These are phyloP conservation scores for Parotocinclus haroldoi DNA, from an alignment of 2,797 vertebrate genomes.

Conservation along the genomic window DNA sequence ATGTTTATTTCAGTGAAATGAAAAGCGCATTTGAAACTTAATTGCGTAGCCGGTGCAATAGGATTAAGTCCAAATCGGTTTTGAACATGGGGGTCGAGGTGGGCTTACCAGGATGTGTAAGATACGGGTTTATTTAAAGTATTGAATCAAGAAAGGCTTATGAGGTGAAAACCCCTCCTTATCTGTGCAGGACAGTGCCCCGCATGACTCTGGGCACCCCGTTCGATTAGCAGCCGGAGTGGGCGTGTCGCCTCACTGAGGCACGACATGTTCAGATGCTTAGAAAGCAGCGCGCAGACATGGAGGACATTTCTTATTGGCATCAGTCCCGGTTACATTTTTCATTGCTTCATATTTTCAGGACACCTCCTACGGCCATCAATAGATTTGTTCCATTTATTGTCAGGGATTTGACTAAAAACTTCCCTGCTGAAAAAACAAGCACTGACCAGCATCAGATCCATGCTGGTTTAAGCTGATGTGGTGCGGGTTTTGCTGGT, in stretches of 20 bases:
- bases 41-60: conserved; percentile 15
- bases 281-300: conserved; percentile 47
- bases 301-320: conserved; percentile 16
- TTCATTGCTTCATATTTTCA: no score
- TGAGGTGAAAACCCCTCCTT: conserved; percentile 10
- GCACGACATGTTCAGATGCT: conserved; percentile 57
- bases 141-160: not conserved
- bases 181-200: conserved; percentile 31
- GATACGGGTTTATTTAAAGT: not conserved
- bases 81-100: conserved; percentile 7
- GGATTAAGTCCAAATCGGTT: conserved; percentile 30
- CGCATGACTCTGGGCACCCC: conserved; percentile 41
- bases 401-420: no score
- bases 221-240: conserved; percentile 57
- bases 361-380: no score
- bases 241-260: conserved; percentile 53
- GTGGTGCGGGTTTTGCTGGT: no score
- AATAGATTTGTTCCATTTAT: no score
- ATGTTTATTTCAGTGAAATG: not conserved
- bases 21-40: conserved; percentile 44
- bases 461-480: no score
- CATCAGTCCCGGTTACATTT: not conserved
- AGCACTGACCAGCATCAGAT: no score
- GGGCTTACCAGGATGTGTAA: not conserved
- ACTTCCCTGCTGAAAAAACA: no score